phyloP scores from a whole-genome alignment of 2,797 vertebrate genomes.

The Syngnathus acus region DNA sequence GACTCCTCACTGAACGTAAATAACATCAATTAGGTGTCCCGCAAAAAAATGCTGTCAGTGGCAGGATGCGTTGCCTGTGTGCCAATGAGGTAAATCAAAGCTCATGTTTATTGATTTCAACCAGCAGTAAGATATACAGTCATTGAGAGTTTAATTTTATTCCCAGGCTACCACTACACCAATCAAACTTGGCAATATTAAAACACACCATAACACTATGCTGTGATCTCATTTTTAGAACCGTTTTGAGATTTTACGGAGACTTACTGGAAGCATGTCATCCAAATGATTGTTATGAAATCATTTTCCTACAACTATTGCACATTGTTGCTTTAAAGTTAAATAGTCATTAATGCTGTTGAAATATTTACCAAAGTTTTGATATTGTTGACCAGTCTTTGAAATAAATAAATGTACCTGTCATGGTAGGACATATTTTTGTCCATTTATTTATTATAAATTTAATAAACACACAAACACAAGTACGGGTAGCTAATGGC shows the following conservation, averaged over 20 bases:
- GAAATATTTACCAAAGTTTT: too few species aligned
- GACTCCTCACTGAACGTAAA: slow-evolving; percentile 40
- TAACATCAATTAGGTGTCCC: slow-evolving; percentile 32
- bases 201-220: not conserved
- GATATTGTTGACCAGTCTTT: too few species aligned
- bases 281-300: too few species aligned
- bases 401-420: too few species aligned
- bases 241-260: too few species aligned
- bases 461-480: not conserved
- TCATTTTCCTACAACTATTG: too few species aligned
- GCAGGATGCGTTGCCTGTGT: slow-evolving; percentile 17
- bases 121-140: slow-evolving; percentile 1
- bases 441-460: too few species aligned
- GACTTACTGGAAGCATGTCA: too few species aligned
- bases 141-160: not conserved
- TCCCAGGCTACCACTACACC: slow-evolving; percentile 8
- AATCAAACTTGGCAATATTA: slow-evolving; percentile 10
- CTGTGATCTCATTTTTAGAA: not conserved
- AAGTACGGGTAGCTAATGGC: slow-evolving; percentile 51
- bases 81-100: slow-evolving; percentile 25
- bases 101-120: slow-evolving; percentile 6
- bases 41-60: slow-evolving; percentile 16
- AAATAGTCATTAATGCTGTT: too few species aligned
- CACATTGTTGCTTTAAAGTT: too few species aligned
- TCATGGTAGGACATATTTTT: too few species aligned